These are phyloP conservation scores for Phylloscopus trochilus DNA, from an alignment of 2,113 vertebrate genomes.

Conservation along the genomic window DNA sequence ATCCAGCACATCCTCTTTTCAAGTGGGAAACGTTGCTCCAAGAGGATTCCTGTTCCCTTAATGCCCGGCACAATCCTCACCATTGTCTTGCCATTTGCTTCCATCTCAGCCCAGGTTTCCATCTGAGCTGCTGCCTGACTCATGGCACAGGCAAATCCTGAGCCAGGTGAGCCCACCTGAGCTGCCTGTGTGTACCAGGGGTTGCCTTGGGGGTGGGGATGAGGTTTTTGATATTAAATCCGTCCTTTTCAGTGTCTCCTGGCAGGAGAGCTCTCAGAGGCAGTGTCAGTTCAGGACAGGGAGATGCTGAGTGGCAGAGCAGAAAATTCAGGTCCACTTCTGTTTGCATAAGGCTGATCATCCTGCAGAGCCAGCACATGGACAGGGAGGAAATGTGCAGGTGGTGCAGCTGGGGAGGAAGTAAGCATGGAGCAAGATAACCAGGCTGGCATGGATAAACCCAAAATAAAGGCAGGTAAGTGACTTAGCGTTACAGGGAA, in stretches of 20 bases:
- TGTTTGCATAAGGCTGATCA: neutral
- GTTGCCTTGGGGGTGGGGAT: neutral
- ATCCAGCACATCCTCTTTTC: neutral
- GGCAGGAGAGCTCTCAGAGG: neutral
- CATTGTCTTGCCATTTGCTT: neutral
- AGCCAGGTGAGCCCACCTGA: neutral
- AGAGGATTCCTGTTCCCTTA: neutral
- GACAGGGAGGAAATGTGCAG: slow-evolving; percentile 4
- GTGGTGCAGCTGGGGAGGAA: neutral
- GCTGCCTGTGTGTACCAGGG: neutral
- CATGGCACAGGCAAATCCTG: neutral
- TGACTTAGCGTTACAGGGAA: neutral
- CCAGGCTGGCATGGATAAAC: neutral
- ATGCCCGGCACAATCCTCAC: neutral
- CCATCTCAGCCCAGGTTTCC: accelerated
- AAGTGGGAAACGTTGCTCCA: neutral
- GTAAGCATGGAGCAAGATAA: neutral
- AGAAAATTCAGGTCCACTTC: neutral
- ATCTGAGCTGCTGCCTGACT: neutral
- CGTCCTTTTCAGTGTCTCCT: neutral
- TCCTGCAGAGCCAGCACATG: neutral
- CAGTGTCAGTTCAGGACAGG: neutral
- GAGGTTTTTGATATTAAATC: neutral
- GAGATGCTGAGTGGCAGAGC: neutral
- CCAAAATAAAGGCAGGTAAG: slow-evolving; percentile 12